Conservation (phyloP, 30 jellyfish, hydroid and myxozoan genomes). For the Turritopsis dohrnii region DNA sequence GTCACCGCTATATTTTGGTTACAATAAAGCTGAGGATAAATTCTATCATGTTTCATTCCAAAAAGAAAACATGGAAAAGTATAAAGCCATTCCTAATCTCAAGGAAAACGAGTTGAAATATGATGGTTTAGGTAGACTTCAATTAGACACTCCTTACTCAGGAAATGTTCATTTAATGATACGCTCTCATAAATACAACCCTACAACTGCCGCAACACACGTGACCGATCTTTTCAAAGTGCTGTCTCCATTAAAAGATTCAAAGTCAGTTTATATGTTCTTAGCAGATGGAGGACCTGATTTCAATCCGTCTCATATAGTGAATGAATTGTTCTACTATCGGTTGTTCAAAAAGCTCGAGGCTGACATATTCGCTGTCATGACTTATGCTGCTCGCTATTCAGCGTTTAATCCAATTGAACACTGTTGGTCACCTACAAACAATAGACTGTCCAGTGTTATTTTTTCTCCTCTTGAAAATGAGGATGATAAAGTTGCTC, state of each 20-base stretch:
- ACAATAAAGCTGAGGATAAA: background rate
- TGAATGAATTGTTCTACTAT: background rate
- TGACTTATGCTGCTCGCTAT: background rate
- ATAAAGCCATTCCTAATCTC: too few species aligned
- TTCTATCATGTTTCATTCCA: background rate
- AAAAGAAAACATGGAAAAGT: background rate
- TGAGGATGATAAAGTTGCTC: background rate
- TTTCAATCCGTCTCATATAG: background rate
- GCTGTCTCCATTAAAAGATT: too few species aligned
- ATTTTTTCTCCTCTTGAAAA: background rate
- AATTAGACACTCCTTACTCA: too few species aligned
- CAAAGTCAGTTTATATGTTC: background rate
- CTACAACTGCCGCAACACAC: too few species aligned
- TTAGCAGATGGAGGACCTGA: background rate
- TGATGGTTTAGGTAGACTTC: too few species aligned
- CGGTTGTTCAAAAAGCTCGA: constrained; percentile 1
- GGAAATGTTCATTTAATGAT: too few species aligned
- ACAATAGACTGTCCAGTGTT: constrained; percentile 5
- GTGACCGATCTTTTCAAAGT: too few species aligned
- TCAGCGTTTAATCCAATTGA: constrained; percentile 12
- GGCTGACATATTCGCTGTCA: background rate
- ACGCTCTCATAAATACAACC: too few species aligned
- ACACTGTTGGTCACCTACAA: constrained; percentile 15
- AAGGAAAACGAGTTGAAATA: too few species aligned
- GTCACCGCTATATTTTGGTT: background rate